A percentile compares a stretch with the other conserved stretches of the same genome.
phyloP scores from a whole-genome alignment of 2,888 invertebrate species.

The Torymus texanus region DNA sequence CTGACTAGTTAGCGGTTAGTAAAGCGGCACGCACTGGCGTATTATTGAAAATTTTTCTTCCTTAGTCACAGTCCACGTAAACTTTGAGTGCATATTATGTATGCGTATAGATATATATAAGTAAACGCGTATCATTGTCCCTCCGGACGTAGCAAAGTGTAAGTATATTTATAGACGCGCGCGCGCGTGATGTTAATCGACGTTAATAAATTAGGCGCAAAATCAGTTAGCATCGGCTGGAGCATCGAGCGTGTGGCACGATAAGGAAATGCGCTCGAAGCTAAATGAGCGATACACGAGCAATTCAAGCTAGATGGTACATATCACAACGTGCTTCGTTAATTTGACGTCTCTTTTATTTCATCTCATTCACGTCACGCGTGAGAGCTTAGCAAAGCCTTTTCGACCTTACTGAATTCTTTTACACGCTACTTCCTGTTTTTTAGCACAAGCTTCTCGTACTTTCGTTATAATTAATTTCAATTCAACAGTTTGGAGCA shows the following conservation, averaged over 20 bases:
- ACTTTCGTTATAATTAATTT: no score
- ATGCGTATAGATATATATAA: neutral
- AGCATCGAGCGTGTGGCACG: slow-evolving; percentile 5
- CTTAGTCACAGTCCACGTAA: neutral
- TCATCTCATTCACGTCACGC: slow-evolving; percentile 35
- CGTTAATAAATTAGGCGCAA: slow-evolving; percentile 37
- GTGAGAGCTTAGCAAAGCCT: slow-evolving; percentile 21
- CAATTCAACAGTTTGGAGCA: no score
- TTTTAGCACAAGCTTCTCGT: neutral
- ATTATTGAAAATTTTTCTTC: slow-evolving; percentile 19
- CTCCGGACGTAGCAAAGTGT: neutral
- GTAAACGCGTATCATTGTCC: neutral
- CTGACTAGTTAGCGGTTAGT: slow-evolving; percentile 73
- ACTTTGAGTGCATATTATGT: neutral
- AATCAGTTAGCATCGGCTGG: slow-evolving; percentile 35
- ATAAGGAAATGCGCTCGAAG: slow-evolving; percentile 48
- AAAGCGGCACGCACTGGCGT: slow-evolving; percentile 59
- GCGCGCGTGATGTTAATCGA: slow-evolving; percentile 27
- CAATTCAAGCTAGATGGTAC: slow-evolving; percentile 43
- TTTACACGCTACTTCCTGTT: neutral
- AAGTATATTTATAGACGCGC: neutral
- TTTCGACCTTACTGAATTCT: neutral
- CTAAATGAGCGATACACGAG: slow-evolving; percentile 22
- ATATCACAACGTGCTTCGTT: slow-evolving; percentile 37
- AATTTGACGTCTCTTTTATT: slow-evolving; percentile 27